Percentiles rank a stretch among this genome's conserved stretches.
These are phyloP conservation scores for Lasiurus cinereus DNA, from an alignment of 2,113 vertebrate species.

Conservation along the genomic window DNA sequence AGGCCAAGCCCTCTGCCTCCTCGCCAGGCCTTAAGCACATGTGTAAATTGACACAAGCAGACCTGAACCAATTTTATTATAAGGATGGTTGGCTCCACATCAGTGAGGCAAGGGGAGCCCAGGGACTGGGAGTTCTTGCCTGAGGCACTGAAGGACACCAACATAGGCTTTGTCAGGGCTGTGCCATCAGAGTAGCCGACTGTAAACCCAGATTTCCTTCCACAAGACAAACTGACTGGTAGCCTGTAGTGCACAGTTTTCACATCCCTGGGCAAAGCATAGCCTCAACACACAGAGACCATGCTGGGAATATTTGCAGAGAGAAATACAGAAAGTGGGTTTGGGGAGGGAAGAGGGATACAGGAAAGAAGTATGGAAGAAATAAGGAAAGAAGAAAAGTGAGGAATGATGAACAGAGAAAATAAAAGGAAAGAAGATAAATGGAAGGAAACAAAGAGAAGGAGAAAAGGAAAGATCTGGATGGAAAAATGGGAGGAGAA, in stretches of 20 bases:
- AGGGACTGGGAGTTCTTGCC: background rate
- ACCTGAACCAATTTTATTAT: background rate
- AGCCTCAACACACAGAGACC: background rate
- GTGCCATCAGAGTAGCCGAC: background rate
- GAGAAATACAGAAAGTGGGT: background rate
- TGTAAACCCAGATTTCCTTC: background rate
- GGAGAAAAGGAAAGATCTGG: background rate
- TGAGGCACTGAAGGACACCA: background rate
- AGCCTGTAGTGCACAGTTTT: background rate
- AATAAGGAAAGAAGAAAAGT: background rate
- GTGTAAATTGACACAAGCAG: background rate
- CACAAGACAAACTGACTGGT: background rate
- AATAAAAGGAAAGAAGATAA: background rate
- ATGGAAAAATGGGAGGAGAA: background rate
- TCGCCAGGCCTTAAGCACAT: background rate
- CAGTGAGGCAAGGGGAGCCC: background rate
- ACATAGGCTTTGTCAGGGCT: background rate
- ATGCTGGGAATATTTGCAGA: fast-evolving
- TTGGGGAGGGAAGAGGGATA: background rate
- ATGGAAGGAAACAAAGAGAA: no score
- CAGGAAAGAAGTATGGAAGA: background rate
- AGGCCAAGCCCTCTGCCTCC: background rate
- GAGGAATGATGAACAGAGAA: background rate
- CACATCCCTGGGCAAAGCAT: background rate
- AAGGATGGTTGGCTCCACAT: background rate